These are phyloP conservation scores for Bombylius major DNA, from an alignment of 2,888 invertebrate species.

Conservation along the genomic window DNA sequence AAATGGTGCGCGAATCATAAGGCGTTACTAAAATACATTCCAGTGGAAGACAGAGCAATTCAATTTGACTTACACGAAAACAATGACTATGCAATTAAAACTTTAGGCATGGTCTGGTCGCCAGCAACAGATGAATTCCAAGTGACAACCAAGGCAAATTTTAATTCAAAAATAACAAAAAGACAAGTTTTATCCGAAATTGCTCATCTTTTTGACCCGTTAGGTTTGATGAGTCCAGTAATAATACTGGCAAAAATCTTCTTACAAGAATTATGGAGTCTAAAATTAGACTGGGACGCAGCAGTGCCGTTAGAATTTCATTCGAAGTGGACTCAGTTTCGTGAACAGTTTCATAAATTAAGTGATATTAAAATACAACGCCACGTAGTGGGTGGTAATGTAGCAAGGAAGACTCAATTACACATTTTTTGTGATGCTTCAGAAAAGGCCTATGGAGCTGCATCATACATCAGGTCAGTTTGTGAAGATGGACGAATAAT, in stretches of 20 bases:
- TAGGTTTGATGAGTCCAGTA: neutral
- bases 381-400: neutral
- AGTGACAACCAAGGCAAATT: neutral
- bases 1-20: too few species aligned
- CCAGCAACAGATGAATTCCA: neutral
- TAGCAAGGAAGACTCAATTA: constrained; percentile 12
- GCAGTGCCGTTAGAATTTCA: neutral
- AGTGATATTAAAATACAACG: too few species aligned
- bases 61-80: too few species aligned
- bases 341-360: neutral
- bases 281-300: neutral
- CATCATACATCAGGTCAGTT: constrained; percentile 10
- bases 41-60: too few species aligned
- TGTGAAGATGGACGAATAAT: neutral
- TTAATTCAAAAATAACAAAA: neutral
- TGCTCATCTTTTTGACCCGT: too few species aligned
- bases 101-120: neutral
- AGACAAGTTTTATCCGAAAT: neutral
- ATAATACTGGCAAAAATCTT: too few species aligned
- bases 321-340: neutral
- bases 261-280: neutral
- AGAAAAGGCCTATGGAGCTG: constrained; percentile 14
- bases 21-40: too few species aligned
- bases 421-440: constrained; percentile 11
- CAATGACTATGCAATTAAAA: neutral